A percentile compares a stretch with the other conserved stretches of the same genome.
Evolutionary conservation across 2,888 invertebrate species (phyloP).

Genomic region (Linnaemya tessellans): DNA sequence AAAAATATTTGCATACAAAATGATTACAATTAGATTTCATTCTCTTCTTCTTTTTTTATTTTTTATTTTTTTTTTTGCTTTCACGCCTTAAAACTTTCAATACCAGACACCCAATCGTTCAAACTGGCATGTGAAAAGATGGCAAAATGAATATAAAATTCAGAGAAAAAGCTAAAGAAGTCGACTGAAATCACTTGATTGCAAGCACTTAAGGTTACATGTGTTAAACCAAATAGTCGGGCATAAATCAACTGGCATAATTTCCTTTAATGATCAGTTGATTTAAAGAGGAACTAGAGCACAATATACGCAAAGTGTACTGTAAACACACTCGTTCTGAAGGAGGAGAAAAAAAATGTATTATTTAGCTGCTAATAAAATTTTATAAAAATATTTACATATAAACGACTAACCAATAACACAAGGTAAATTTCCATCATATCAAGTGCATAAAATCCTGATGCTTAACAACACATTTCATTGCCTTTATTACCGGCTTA

Average conservation of each 20-base stretch:
- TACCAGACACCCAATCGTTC: neutral
- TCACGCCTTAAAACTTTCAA: slow-evolving; percentile 12
- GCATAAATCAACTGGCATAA: neutral
- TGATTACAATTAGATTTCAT: slow-evolving; percentile 34
- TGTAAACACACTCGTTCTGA: too few species aligned
- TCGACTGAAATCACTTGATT: slow-evolving; percentile 14
- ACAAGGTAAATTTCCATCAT: too few species aligned
- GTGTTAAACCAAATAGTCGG: neutral
- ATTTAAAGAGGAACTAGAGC: too few species aligned
- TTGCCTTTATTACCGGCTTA: neutral
- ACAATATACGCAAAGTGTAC: too few species aligned
- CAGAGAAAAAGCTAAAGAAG: neutral
- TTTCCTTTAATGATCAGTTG: neutral
- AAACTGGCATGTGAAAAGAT: neutral
- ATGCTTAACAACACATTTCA: neutral
- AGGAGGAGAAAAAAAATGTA: neutral
- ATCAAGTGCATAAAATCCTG: too few species aligned
- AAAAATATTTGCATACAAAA: slow-evolving; percentile 58
- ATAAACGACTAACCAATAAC: neutral
- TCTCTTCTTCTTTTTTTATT: neutral
- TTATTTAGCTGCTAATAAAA: neutral
- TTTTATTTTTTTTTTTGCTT: neutral
- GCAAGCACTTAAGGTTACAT: neutral
- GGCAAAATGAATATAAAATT: neutral
- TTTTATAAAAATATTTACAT: neutral